Evolutionary conservation across 35 echinoderm and acorn worm species (phyloP).

Genomic region (Chiridota heheva): DNA sequence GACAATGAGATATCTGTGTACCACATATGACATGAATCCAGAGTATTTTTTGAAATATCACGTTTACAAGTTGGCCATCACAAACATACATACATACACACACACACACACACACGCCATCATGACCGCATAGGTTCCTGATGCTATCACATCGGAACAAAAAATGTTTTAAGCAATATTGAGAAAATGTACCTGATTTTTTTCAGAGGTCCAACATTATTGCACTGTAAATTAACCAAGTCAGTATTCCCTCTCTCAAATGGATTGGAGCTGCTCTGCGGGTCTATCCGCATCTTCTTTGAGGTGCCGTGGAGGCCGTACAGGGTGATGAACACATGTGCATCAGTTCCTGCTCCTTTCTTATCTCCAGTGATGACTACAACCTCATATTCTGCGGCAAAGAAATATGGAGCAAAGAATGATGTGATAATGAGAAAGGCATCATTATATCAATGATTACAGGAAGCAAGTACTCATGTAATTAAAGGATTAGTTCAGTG

Average conservation of each 20-base stretch:
- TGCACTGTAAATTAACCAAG: constrained; percentile 75
- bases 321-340: constrained; percentile 85
- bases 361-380: constrained; percentile 81
- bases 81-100: no score
- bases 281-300: constrained; percentile 72
- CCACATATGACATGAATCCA: no score
- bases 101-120: no score
- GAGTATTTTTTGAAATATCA: no score
- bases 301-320: constrained; percentile 63
- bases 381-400: constrained; percentile 94
- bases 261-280: constrained; percentile 39
- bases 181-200: constrained; percentile 71
- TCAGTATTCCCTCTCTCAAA: constrained; percentile 90
- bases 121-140: no score
- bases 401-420: not conserved
- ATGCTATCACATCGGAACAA: no score
- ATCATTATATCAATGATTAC: not conserved
- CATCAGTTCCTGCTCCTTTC: constrained; percentile 88
- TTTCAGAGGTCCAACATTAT: constrained; percentile 93
- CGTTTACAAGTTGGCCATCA: no score
- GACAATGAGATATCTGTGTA: no score
- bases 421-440: not conserved
- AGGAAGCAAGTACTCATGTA: no score
- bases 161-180: no score
- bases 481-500: no score